Base-by-base conservation (phyloP, 2,797 vertebrate species). In the Picus viridis region DNA sequence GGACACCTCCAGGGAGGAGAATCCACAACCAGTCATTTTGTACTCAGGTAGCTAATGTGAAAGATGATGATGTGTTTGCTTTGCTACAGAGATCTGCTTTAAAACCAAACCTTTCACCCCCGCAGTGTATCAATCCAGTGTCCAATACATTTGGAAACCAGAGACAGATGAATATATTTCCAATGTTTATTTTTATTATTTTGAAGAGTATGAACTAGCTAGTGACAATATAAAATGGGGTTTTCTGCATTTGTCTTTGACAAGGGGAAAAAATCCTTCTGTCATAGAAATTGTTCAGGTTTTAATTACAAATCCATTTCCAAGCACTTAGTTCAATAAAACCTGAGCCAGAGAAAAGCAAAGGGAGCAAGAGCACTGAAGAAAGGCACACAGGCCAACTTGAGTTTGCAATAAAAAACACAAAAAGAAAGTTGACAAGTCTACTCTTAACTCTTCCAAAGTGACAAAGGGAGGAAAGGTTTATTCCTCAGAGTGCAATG, bases 281-380 rank as follows among this genome's bases (percentile, higher is more conserved):
- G 5, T 72, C 39, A n/a, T 8, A 84, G 10, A 64, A 91, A 39
- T 73, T 45, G 19, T 61, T 90, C 2, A 3, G 12, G 2, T 58
- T 91, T 89, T 70, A 83, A 93, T 88, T 91, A 78, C 92, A 92
- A 93, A 92, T 61, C 34, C 12, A 67, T 81, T 91, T 70, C 84
- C 47, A 70, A 79, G 34, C 16, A 23, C 30, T 76, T 76, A 36
- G 19, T 32, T 88, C 64, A 86, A 36, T 65, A 89, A 75, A 83
- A 43, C 11, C 6, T 24, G 16, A 87, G n/a, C 9, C 45, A 88
- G 29, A 43, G 15, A 75, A 80, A 93, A 61, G 67, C 19, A 79
- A 93, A 83, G 26, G 26, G 17, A 80, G 62, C 57, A 82, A 54
- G 20, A 83, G 59, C 9, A 30, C 5, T 59, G 26, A 6, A 71